phyloP scores from a whole-genome alignment of 2,797 vertebrate species.

The Tokudaia tokunoshimensis region DNA sequence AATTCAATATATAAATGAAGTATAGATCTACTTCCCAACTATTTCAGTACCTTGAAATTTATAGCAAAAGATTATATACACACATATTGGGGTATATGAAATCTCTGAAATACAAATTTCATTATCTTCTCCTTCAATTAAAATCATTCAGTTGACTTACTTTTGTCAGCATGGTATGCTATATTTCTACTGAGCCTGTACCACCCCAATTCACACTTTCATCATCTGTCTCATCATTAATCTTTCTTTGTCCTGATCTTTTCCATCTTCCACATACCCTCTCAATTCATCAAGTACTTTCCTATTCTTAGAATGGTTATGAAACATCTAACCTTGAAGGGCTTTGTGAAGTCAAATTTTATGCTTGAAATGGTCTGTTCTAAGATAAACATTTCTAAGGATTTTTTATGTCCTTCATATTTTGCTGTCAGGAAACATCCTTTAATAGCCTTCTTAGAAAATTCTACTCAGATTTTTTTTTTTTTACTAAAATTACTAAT shows the following conservation, averaged over 20 bases:
- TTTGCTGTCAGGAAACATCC: background rate
- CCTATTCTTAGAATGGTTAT: background rate
- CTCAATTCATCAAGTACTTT: background rate
- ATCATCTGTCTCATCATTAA: background rate
- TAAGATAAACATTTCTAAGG: background rate
- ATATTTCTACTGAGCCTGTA: background rate
- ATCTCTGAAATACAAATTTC: background rate
- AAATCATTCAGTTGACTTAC: background rate
- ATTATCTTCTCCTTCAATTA: background rate
- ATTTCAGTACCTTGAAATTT: conserved; percentile 2
- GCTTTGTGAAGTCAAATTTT: background rate
- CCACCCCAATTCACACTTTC: background rate
- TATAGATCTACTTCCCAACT: background rate
- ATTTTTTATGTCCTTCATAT: background rate
- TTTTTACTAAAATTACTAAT: background rate
- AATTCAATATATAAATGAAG: conserved; percentile 25
- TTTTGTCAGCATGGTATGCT: background rate
- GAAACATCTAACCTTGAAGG: background rate
- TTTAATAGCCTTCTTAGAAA: background rate
- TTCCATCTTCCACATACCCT: background rate
- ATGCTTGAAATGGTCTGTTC: background rate
- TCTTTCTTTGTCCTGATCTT: background rate
- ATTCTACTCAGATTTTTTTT: background rate
- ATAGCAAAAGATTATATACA: background rate
- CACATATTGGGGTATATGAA: background rate